A percentile compares a stretch with the other conserved stretches of the same genome.
These are phyloP conservation scores for Onychorhynchus coronatus DNA, from an alignment of 2,113 vertebrate species.

Conservation along the genomic window DNA sequence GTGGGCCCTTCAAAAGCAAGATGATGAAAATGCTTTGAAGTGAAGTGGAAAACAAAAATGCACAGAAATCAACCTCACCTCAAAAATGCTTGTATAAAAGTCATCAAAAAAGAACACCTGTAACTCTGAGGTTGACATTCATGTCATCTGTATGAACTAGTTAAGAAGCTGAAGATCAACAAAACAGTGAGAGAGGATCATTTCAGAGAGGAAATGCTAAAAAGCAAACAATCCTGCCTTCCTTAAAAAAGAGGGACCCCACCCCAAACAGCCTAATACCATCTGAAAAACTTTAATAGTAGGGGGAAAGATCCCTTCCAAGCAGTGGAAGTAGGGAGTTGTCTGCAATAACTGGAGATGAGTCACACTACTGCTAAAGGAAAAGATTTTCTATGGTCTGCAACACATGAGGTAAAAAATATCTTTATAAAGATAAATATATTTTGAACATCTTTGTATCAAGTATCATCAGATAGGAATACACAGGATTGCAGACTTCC, in stretches of 20 bases:
- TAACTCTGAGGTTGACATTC: background rate
- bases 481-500: background rate
- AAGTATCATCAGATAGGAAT: background rate
- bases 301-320: background rate
- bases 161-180: background rate
- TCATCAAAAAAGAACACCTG: background rate
- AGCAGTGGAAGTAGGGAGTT: background rate
- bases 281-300: background rate
- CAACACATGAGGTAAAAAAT: rapidly evolving
- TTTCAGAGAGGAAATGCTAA: background rate
- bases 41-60: background rate
- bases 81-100: background rate
- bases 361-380: background rate
- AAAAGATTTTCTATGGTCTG: background rate
- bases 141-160: background rate
- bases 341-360: background rate
- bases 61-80: background rate
- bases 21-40: background rate
- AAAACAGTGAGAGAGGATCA: background rate
- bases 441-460: background rate
- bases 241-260: background rate
- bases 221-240: background rate
- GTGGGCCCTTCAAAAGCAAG: background rate
- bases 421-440: background rate
- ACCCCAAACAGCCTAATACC: background rate